A percentile compares a stretch with the other conserved stretches of the same genome.
These are phyloP conservation scores for Loris lydekkerianus DNA, from an alignment of 2,797 vertebrate genomes.

Conservation along the genomic window DNA sequence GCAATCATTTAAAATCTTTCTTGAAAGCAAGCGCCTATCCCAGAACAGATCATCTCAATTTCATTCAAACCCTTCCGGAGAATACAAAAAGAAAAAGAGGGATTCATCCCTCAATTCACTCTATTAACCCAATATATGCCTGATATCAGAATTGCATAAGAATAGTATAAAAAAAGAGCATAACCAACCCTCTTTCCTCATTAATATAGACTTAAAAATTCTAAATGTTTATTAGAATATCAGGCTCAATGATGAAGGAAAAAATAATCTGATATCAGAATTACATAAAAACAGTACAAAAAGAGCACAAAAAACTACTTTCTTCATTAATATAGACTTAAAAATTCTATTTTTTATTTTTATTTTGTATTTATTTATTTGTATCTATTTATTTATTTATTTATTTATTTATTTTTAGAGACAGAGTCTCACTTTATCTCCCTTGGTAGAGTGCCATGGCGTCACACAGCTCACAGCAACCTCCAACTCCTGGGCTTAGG, in stretches of 20 bases:
- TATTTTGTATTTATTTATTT: too few species aligned
- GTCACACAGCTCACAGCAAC: too few species aligned
- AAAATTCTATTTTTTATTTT: not conserved
- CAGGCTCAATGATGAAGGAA: not conserved
- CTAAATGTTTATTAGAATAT: not conserved
- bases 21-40: not conserved
- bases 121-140: not conserved
- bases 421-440: too few species aligned
- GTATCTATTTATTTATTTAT: too few species aligned
- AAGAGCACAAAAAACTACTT: not conserved
- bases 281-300: not conserved
- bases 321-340: not conserved
- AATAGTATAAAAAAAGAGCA: not conserved
- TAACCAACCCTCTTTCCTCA: not conserved
- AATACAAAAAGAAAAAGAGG: not conserved
- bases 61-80: not conserved
- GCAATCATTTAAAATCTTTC: not conserved
- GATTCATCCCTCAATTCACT: not conserved
- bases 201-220: not conserved
- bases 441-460: too few species aligned
- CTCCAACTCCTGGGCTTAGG: too few species aligned
- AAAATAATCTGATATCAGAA: not conserved
- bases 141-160: not conserved
- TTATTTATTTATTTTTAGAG: too few species aligned
- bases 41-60: not conserved